phyloP scores from a whole-genome alignment of 2,113 vertebrate species.

The Saccopteryx leptura region DNA sequence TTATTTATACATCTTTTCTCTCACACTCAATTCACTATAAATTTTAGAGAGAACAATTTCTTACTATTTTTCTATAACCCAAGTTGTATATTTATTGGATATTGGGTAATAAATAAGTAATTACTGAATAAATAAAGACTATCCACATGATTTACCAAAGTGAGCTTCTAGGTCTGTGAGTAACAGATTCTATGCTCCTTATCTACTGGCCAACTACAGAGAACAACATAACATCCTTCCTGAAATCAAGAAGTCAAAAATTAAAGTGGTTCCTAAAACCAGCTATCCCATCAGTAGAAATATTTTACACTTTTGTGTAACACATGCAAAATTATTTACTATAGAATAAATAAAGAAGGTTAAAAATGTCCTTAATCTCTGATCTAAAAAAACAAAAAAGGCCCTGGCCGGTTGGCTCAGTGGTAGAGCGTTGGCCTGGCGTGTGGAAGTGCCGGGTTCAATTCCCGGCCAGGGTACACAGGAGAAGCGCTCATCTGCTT shows the following conservation, averaged over 20 bases:
- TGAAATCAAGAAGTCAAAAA: not conserved
- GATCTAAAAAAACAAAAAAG: too few relatives aligned
- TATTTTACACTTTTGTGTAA: not conserved
- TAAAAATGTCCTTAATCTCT: too few relatives aligned
- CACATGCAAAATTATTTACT: too few relatives aligned
- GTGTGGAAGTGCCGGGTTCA: too few relatives aligned
- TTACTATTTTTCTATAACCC: not conserved
- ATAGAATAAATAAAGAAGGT: too few relatives aligned
- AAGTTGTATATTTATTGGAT: not conserved
- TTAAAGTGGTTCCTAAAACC: not conserved
- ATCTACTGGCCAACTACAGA: not conserved
- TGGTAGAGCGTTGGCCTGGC: too few relatives aligned
- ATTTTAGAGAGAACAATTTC: not conserved
- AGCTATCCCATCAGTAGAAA: not conserved
- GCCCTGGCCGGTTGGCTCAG: too few relatives aligned
- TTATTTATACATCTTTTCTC: constrained; percentile 17
- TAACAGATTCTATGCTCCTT: not conserved
- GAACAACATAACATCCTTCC: not conserved
- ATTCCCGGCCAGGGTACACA: too few relatives aligned
- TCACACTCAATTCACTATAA: not conserved
- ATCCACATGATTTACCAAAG: not conserved
- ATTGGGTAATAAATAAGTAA: not conserved
- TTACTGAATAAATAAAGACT: not conserved
- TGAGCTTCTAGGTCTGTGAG: not conserved
- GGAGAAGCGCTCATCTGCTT: too few relatives aligned